phyloP scores from a whole-genome alignment of 2,888 invertebrate genomes.

The Euclidia mi region DNA sequence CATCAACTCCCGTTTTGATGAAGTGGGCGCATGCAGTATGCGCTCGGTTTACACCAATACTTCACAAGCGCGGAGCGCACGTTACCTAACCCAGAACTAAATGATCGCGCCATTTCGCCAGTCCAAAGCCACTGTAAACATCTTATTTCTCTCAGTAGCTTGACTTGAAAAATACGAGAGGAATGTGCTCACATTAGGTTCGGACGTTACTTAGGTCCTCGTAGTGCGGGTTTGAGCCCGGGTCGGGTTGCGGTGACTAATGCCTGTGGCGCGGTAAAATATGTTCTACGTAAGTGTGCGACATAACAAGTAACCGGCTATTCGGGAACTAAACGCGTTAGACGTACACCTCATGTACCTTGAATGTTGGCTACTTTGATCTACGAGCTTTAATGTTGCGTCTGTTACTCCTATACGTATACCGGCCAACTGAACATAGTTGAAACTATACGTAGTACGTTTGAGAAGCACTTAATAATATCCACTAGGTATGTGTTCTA shows the following conservation, averaged over 20 bases:
- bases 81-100: slow-evolving; percentile 53
- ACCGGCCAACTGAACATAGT: no score
- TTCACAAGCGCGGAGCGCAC: slow-evolving; percentile 45
- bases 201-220: slow-evolving; percentile 75
- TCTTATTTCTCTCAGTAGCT: slow-evolving; percentile 71
- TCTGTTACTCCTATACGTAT: neutral
- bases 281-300: slow-evolving; percentile 68
- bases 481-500: no score
- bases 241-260: slow-evolving; percentile 70
- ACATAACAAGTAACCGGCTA: slow-evolving; percentile 65
- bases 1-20: slow-evolving; percentile 32
- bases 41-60: slow-evolving; percentile 42
- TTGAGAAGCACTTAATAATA: no score
- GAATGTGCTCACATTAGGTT: slow-evolving; percentile 76
- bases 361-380: slow-evolving; percentile 6
- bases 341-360: neutral
- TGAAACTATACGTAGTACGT: no score
- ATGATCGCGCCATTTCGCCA: slow-evolving; percentile 61
- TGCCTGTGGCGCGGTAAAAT: slow-evolving; percentile 71
- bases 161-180: slow-evolving; percentile 77
- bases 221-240: slow-evolving; percentile 67
- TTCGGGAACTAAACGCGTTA: slow-evolving; percentile 58
- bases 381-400: neutral
- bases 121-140: slow-evolving; percentile 55
- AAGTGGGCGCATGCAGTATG: slow-evolving; percentile 49